Conservation (phyloP, 2,113 vertebrate species). For the Saccopteryx bilineata region DNA sequence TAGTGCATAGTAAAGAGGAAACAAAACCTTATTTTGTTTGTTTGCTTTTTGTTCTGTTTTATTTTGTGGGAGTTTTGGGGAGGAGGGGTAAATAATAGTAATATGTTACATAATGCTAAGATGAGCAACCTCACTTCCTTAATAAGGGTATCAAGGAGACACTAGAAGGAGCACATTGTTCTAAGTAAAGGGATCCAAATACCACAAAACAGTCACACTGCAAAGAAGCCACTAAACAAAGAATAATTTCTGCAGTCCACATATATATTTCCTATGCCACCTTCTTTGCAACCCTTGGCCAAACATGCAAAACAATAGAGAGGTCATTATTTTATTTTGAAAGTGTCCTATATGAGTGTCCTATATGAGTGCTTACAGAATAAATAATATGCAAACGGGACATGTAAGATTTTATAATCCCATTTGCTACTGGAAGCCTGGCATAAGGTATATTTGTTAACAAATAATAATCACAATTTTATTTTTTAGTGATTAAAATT, state of each 20-base stretch:
- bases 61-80: neutral
- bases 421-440: constrained; percentile 68
- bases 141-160: neutral
- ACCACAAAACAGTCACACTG: neutral
- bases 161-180: neutral
- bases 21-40: neutral
- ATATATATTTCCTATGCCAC: neutral
- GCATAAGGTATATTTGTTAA: constrained; percentile 36
- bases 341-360: no score
- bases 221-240: constrained; percentile 6
- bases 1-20: neutral
- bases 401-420: constrained; percentile 69
- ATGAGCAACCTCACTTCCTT: neutral
- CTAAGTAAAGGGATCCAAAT: neutral
- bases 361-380: neutral
- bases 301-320: neutral
- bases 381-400: constrained; percentile 36
- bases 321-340: neutral
- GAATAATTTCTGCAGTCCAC: neutral
- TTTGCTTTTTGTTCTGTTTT: neutral
- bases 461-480: constrained; percentile 21
- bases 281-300: constrained; percentile 19
- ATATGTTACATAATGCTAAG: neutral
- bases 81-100: neutral
- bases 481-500: constrained; percentile 62